Evolutionary conservation across 2,797 vertebrate genomes (phyloP).

Genomic region (Cossypha polioptera): DNA sequence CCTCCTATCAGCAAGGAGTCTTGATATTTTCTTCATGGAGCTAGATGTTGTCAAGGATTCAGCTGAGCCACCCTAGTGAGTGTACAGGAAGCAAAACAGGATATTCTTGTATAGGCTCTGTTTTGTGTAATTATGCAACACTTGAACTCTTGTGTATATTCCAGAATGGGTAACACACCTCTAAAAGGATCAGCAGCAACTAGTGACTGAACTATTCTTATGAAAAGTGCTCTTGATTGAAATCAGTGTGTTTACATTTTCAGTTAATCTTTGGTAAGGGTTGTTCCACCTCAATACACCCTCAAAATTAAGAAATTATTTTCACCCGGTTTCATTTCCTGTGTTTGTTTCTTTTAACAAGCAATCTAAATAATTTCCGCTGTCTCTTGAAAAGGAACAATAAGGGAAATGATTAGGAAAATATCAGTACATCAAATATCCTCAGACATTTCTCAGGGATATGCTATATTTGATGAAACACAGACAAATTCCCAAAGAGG

Average conservation of each 20-base stretch:
- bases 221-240: constrained; percentile 65
- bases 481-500: neutral
- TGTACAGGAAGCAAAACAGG: constrained; percentile 81
- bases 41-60: constrained; percentile 79
- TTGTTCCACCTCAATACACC: neutral
- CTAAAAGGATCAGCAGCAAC: constrained; percentile 54
- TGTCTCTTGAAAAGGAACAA: constrained; percentile 40
- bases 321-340: constrained; percentile 73
- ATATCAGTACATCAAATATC: constrained; percentile 24
- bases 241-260: constrained; percentile 67
- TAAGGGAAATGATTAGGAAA: constrained; percentile 42
- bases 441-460: neutral
- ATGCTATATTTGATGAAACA: constrained; percentile 1
- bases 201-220: constrained; percentile 61
- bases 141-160: constrained; percentile 74
- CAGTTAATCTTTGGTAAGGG: constrained; percentile 37
- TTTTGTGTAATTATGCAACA: constrained; percentile 79
- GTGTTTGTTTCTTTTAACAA: constrained; percentile 63
- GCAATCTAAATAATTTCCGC: constrained; percentile 68
- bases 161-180: constrained; percentile 54
- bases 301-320: constrained; percentile 72
- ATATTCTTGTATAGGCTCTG: constrained; percentile 79
- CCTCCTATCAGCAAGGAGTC: constrained; percentile 78
- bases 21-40: constrained; percentile 76
- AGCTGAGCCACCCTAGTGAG: constrained; percentile 77